These are phyloP conservation scores for Eilema depressum DNA, from an alignment of 2,888 invertebrate genomes.

Conservation along the genomic window DNA sequence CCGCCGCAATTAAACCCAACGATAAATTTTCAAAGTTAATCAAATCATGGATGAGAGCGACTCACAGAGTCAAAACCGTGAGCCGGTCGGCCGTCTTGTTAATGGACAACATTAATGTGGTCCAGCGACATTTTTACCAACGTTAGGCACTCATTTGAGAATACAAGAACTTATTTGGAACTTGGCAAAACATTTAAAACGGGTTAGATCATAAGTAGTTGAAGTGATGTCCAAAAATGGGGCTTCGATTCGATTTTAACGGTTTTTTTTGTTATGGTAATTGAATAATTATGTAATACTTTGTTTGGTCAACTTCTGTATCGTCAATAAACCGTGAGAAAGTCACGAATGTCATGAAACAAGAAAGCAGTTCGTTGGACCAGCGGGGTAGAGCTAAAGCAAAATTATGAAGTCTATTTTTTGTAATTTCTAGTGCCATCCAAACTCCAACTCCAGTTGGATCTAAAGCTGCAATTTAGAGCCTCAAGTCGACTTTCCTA, in stretches of 20 bases:
- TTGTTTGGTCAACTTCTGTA: not conserved
- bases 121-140: slow-evolving; percentile 17
- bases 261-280: not conserved
- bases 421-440: no score
- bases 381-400: no score
- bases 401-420: no score
- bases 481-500: no score
- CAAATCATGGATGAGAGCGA: slow-evolving; percentile 41
- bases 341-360: no score
- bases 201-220: not conserved
- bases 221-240: not conserved
- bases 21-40: slow-evolving; percentile 61
- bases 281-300: not conserved
- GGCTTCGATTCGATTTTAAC: not conserved
- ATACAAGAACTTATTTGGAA: slow-evolving; percentile 12
- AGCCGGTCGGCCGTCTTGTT: slow-evolving; percentile 21
- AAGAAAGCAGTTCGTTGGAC: no score
- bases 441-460: no score
- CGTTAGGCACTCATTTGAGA: slow-evolving; percentile 17
- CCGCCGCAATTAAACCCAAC: slow-evolving; percentile 56
- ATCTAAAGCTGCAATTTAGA: no score
- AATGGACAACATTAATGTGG: slow-evolving; percentile 28
- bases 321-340: no score
- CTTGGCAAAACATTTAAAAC: slow-evolving; percentile 10
- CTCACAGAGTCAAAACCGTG: slow-evolving; percentile 18